Conservation (phyloP, 1,140 invertebrate species). For the Dendrolimus kikuchii region DNA sequence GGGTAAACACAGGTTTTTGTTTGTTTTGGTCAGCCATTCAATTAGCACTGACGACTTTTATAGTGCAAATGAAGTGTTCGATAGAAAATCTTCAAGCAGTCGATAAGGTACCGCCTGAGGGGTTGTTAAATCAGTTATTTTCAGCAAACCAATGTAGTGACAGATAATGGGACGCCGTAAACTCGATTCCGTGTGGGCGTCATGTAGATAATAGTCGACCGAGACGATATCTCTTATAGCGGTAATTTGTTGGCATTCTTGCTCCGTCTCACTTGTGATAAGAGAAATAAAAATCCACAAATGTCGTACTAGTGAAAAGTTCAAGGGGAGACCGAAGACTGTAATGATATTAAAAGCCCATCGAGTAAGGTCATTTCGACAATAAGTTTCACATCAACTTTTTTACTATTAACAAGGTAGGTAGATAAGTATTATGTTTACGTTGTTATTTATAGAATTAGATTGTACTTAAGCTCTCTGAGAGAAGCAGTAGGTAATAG, state of each 20-base stretch:
- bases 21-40: no score
- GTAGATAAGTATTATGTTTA: no score
- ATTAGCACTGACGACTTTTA: no score
- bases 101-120: constrained; percentile 18
- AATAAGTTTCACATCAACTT: not conserved
- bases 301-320: constrained; percentile 13
- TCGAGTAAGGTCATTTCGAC: not conserved
- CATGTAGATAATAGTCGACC: constrained; percentile 40
- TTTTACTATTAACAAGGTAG: not conserved
- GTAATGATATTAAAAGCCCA: not conserved
- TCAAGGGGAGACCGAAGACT: constrained; percentile 9
- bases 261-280: constrained; percentile 31
- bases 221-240: constrained; percentile 48
- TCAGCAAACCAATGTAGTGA: constrained; percentile 45
- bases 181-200: constrained; percentile 45
- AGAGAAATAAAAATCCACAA: constrained; percentile 22
- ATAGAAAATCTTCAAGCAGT: constrained; percentile 18
- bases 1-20: no score
- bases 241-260: constrained; percentile 56
- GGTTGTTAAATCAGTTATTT: constrained; percentile 46
- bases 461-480: no score
- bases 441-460: no score
- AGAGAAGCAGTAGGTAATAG: no score
- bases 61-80: constrained; percentile 7
- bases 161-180: constrained; percentile 52